phyloP scores from a whole-genome alignment of 2,888 invertebrate species.

The Sericinus montela region DNA sequence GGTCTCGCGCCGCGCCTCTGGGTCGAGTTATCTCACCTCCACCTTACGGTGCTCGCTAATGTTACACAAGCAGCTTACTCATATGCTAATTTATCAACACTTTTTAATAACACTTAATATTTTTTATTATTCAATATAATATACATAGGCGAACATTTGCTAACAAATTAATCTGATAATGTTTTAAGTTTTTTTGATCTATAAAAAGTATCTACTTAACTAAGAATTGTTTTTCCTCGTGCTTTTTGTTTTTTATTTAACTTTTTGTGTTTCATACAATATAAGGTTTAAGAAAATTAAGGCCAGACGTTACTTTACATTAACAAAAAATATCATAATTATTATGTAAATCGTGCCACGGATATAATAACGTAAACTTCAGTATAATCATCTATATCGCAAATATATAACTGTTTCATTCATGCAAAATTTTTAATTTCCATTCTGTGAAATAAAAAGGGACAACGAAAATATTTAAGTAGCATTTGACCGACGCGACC shows the following conservation, averaged over 20 bases:
- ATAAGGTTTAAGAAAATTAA: slow-evolving; percentile 1
- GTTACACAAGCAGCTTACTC: slow-evolving; percentile 3
- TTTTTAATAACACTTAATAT: slow-evolving; percentile 8
- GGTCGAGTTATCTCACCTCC: slow-evolving; percentile 33
- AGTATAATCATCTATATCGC: too few species aligned
- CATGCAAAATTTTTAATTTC: too few species aligned
- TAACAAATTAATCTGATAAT: neutral
- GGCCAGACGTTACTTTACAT: neutral
- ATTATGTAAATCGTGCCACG: neutral
- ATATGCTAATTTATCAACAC: neutral
- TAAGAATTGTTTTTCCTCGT: slow-evolving; percentile 2
- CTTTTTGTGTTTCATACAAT: slow-evolving; percentile 3
- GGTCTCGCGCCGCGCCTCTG: slow-evolving; percentile 41
- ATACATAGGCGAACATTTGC: too few species aligned
- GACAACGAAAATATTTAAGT: slow-evolving; percentile 12
- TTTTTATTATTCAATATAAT: neutral
- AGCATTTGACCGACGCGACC: slow-evolving; percentile 16
- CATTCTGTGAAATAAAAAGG: neutral
- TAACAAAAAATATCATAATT: neutral
- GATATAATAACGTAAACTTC: neutral
- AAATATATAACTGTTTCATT: too few species aligned
- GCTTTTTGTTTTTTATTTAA: neutral
- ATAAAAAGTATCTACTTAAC: slow-evolving; percentile 5
- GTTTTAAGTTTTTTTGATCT: neutral
- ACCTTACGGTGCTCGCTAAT: slow-evolving; percentile 12